Evolutionary conservation across 2,888 invertebrate genomes (phyloP).

Genomic region (Epirrhoe alternata): DNA sequence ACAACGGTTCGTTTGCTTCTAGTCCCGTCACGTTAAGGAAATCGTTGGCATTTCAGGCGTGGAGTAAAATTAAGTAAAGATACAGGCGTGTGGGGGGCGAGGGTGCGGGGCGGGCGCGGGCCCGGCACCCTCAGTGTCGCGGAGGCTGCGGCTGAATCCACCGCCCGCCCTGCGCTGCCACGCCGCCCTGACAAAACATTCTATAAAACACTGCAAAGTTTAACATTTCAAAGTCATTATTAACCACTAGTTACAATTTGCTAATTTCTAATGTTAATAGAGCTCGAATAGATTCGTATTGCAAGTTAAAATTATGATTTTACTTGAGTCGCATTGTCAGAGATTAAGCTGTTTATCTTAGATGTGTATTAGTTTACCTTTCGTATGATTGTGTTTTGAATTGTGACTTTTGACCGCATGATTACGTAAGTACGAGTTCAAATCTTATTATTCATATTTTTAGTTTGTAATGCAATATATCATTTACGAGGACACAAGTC

Average conservation of each 20-base stretch:
- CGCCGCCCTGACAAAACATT: constrained; percentile 64
- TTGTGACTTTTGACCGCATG: constrained; percentile 37
- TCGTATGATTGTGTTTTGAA: constrained; percentile 33
- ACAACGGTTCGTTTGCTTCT: constrained; percentile 48
- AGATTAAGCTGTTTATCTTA: constrained; percentile 55
- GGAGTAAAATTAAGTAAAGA: constrained; percentile 77
- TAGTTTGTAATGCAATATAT: neutral
- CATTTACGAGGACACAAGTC: neutral
- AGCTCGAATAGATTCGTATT: constrained; percentile 3
- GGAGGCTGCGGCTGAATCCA: constrained; percentile 79
- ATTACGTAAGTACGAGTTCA: constrained; percentile 57
- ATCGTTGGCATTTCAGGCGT: constrained; percentile 70
- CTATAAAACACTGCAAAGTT: constrained; percentile 45
- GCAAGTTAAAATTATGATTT: constrained; percentile 46
- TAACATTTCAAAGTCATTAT: constrained; percentile 24
- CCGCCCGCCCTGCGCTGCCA: constrained; percentile 70
- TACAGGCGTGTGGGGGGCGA: constrained; percentile 64
- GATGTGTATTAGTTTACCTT: constrained; percentile 47
- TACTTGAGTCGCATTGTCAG: constrained; percentile 53
- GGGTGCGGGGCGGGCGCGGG: constrained; percentile 50
- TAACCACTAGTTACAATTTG: constrained; percentile 6
- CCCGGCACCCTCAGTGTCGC: constrained; percentile 74
- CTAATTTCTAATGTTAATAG: neutral
- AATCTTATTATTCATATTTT: neutral
- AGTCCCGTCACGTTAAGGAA: constrained; percentile 64